Evolutionary conservation across 2,888 invertebrate genomes (phyloP).

Genomic region (Carabus problematicus): DNA sequence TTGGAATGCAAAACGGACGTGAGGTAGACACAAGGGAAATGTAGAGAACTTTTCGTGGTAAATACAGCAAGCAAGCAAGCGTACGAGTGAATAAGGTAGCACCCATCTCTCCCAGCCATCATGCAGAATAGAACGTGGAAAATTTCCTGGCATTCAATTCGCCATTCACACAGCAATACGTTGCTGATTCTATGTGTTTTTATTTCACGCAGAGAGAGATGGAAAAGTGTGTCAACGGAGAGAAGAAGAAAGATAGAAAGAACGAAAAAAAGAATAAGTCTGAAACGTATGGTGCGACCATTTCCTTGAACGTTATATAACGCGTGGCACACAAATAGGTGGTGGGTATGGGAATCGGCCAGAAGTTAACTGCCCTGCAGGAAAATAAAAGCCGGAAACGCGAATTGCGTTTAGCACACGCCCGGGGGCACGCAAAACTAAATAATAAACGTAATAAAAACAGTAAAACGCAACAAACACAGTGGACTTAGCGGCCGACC

Average conservation of each 20-base stretch:
- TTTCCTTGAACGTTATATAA: slow-evolving; percentile 9
- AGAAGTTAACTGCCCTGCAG: slow-evolving; percentile 25
- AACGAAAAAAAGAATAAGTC: slow-evolving; percentile 7
- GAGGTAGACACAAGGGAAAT: slow-evolving; percentile 39
- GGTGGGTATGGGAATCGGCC: slow-evolving; percentile 12
- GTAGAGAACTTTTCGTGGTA: slow-evolving; percentile 37
- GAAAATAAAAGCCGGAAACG: slow-evolving; percentile 28
- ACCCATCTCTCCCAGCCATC: no score
- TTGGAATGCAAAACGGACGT: slow-evolving; percentile 42
- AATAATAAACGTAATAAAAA: slow-evolving; percentile 36
- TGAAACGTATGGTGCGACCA: slow-evolving; percentile 6
- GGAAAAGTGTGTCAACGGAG: no score
- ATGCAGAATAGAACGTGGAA: no score
- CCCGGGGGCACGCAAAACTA: slow-evolving; percentile 20
- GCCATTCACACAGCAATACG: no score
- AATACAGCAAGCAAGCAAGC: slow-evolving; percentile 18
- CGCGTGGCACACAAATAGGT: not conserved
- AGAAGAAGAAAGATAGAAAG: not conserved
- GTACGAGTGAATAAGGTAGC: no score
- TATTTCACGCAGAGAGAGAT: no score
- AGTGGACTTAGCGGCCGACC: no score
- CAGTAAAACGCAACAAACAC: slow-evolving; percentile 5
- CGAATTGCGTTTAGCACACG: slow-evolving; percentile 27
- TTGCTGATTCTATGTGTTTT: no score
- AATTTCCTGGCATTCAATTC: no score